These are phyloP conservation scores for Neosilurus hyrtlii DNA, from an alignment of 2,797 vertebrate genomes.

Conservation along the genomic window DNA sequence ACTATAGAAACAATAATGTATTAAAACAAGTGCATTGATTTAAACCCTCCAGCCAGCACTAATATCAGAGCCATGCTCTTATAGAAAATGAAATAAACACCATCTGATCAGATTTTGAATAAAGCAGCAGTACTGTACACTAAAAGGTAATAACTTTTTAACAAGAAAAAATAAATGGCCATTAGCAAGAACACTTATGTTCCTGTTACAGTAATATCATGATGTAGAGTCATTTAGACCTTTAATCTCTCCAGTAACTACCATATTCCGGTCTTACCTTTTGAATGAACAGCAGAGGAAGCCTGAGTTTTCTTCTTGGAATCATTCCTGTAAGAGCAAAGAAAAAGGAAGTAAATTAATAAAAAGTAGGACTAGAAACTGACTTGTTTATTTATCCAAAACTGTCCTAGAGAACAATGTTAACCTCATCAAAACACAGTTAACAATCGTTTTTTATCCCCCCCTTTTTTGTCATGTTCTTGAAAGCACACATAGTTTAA, in stretches of 20 bases:
- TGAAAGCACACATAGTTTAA: not conserved
- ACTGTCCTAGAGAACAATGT: not conserved
- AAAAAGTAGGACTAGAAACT: not conserved
- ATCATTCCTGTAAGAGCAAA: slow-evolving; percentile 59
- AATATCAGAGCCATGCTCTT: not conserved
- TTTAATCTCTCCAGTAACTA: not conserved
- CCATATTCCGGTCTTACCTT: slow-evolving; percentile 76
- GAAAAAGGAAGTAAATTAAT: slow-evolving; percentile 42
- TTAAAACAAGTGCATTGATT: not conserved
- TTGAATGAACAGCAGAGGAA: slow-evolving; percentile 73
- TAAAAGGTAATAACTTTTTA: not conserved
- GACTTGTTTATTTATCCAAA: not conserved
- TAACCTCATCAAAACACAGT: not conserved
- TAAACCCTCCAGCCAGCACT: not conserved
- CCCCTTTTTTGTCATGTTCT: not conserved
- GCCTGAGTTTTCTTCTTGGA: slow-evolving; percentile 66
- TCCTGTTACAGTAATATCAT: not conserved
- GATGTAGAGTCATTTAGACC: not conserved
- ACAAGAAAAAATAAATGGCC: not conserved
- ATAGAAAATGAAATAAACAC: not conserved
- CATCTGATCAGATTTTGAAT: not conserved
- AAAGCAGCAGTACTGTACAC: not conserved
- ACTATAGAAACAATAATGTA: not conserved
- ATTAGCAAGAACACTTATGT: not conserved
- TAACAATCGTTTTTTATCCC: not conserved